Evolutionary conservation across 2,888 invertebrate species (phyloP).

Genomic region (Eurytoma californica): DNA sequence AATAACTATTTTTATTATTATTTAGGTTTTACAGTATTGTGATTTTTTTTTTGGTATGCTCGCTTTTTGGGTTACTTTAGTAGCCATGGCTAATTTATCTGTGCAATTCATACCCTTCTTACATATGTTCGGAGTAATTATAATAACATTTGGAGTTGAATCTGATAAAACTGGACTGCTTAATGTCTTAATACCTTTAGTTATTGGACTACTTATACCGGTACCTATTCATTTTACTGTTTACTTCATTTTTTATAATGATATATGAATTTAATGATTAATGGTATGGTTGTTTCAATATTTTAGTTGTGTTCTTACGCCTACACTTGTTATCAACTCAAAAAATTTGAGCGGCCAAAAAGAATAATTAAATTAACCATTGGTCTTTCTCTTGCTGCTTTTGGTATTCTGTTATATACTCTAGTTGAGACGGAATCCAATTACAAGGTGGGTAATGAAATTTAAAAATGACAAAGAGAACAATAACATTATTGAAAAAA

Average conservation of each 20-base stretch:
- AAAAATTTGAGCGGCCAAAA: conserved; percentile 63
- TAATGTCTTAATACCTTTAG: conserved; percentile 76
- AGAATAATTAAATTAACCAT: conserved; percentile 68
- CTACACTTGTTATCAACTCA: conserved; percentile 63
- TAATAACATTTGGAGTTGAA: conserved; percentile 77
- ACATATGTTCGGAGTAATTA: conserved; percentile 77
- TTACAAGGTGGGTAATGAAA: conserved; percentile 73
- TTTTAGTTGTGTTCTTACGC: conserved; percentile 63
- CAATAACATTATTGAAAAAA: neutral
- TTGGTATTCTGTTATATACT: conserved; percentile 77
- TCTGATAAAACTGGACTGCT: conserved; percentile 76
- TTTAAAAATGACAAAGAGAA: conserved; percentile 3
- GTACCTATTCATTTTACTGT: conserved; percentile 61
- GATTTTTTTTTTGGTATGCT: conserved; percentile 79
- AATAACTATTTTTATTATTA: conserved; percentile 54
- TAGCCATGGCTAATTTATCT: conserved; percentile 77
- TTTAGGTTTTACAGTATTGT: conserved; percentile 77
- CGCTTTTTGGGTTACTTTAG: conserved; percentile 79
- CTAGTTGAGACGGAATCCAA: conserved; percentile 79
- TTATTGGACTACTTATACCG: conserved; percentile 69
- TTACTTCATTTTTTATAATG: conserved; percentile 7
- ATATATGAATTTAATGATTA: neutral
- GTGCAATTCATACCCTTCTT: conserved; percentile 72
- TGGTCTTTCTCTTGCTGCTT: conserved; percentile 76
- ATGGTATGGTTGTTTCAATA: conserved; percentile 28